These are phyloP conservation scores for Mesochorus sp. DNA, from an alignment of 2,888 invertebrate genomes.

Conservation along the genomic window DNA sequence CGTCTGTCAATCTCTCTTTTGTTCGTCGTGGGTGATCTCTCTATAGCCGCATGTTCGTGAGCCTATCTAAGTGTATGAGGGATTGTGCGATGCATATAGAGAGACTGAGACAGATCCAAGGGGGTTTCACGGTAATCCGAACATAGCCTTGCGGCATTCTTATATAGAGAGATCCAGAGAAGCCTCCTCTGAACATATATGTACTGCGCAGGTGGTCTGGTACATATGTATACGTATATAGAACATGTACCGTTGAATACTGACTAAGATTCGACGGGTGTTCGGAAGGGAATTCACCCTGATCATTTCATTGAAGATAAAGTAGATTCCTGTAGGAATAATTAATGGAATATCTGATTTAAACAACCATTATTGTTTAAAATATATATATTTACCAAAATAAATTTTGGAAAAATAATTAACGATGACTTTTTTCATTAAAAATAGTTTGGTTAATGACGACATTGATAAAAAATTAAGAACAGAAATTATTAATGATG, in stretches of 20 bases:
- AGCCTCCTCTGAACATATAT: conserved; percentile 24
- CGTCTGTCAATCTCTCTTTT: conserved; percentile 51
- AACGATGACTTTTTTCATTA: no score
- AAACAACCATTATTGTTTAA: no score
- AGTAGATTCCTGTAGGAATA: neutral
- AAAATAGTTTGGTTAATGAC: no score
- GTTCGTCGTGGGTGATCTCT: conserved; percentile 47
- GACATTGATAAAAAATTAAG: no score
- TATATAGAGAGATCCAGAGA: conserved; percentile 17
- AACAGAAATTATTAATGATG: no score
- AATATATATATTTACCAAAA: neutral
- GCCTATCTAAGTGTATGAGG: neutral
- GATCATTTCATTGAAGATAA: neutral
- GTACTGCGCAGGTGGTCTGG: neutral
- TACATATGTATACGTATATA: neutral
- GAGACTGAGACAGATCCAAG: conserved; percentile 17
- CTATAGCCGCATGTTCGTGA: conserved; percentile 15
- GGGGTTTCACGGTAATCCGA: conserved; percentile 41
- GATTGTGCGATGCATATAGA: neutral
- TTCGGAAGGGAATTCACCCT: neutral
- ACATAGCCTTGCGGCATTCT: conserved; percentile 21
- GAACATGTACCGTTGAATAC: conserved; percentile 10
- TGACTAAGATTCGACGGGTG: neutral
- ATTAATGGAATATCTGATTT: no score
- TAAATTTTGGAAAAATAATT: no score